Conservation (phyloP, 2,113 vertebrate species). For the Lutjanus erythropterus region DNA sequence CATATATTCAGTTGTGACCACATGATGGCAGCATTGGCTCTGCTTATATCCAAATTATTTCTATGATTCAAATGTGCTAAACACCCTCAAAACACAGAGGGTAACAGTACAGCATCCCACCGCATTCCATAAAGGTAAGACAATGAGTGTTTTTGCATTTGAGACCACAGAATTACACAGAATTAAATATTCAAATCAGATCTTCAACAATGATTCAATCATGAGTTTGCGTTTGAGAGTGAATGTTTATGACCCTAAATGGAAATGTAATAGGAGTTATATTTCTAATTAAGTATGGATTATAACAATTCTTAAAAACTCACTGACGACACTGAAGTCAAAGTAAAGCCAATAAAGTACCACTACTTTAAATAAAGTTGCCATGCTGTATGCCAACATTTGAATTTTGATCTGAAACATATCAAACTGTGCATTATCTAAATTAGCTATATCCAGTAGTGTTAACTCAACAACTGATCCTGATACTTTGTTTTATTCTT, state of each 20-base stretch:
- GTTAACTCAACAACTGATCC: too few species aligned
- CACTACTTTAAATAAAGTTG: neutral
- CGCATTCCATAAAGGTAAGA: neutral
- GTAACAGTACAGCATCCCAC: neutral
- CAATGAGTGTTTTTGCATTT: neutral
- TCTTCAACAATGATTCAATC: neutral
- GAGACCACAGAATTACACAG: neutral
- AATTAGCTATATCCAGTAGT: too few species aligned
- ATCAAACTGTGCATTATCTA: too few species aligned
- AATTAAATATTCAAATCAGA: too few species aligned
- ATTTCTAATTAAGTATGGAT: too few species aligned
- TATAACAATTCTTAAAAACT: neutral
- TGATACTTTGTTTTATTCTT: too few species aligned
- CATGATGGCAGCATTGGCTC: constrained; percentile 65
- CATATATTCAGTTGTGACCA: constrained; percentile 31
- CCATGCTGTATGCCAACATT: neutral
- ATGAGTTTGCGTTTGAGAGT: neutral
- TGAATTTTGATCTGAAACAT: too few species aligned
- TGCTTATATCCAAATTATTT: neutral
- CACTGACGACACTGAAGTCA: neutral
- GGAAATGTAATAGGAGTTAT: neutral
- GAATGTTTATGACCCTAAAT: neutral
- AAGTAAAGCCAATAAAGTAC: constrained; percentile 1
- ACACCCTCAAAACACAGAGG: neutral
- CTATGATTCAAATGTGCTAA: neutral